Conservation (phyloP, 1,140 invertebrate genomes). For the Brachionus plicatilis region DNA sequence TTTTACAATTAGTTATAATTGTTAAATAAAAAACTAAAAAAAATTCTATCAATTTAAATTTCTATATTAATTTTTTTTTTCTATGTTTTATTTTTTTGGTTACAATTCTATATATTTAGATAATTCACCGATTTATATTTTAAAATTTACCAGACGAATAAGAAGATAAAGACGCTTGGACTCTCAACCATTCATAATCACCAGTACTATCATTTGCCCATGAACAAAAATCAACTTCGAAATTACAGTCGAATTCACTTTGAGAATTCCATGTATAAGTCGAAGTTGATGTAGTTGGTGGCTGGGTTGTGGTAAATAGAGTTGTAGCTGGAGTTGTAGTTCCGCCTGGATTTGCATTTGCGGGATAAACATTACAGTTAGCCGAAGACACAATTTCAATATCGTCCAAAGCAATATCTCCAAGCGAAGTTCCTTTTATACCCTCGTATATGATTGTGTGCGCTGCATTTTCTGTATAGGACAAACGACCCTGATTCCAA, state of each 20-base stretch:
- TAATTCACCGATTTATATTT: no score
- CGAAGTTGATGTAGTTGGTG: background rate
- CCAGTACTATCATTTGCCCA: slow-evolving; percentile 45
- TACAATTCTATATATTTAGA: no score
- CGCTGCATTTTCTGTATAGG: background rate
- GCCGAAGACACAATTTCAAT: slow-evolving; percentile 42
- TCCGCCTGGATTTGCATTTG: background rate
- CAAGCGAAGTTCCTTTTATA: slow-evolving; percentile 43
- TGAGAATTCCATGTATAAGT: slow-evolving; percentile 21
- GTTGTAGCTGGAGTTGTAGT: slow-evolving; percentile 2
- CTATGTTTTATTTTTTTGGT: no score
- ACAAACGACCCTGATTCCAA: slow-evolving; percentile 47
- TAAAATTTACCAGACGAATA: background rate
- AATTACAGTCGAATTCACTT: slow-evolving; percentile 45
- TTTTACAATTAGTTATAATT: no score
- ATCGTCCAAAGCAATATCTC: slow-evolving; percentile 51
- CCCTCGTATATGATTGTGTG: slow-evolving; percentile 47
- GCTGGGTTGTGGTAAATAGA: background rate
- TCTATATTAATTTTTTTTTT: no score
- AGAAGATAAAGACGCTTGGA: background rate
- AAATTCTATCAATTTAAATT: no score
- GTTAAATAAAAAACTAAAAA: no score
- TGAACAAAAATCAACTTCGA: slow-evolving; percentile 46
- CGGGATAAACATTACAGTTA: slow-evolving; percentile 12
- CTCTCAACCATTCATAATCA: slow-evolving; percentile 44